Conservation (phyloP, 2,113 vertebrate species). For the Fregetta grallaria region DNA sequence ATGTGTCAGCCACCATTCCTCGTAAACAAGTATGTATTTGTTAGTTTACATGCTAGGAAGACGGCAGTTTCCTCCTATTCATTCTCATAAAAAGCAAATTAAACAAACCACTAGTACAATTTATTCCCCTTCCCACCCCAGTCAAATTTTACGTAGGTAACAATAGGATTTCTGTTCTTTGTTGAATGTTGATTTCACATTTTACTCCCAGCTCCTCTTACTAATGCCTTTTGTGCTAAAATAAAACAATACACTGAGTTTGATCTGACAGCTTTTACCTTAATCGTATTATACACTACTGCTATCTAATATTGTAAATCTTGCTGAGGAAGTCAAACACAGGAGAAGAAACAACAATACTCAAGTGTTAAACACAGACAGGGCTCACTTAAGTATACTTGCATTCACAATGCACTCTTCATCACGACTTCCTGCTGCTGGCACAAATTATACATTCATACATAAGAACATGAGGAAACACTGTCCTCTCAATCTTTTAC, state of each 20-base stretch:
- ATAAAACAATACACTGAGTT: background rate
- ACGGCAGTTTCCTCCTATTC: background rate
- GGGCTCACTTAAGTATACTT: background rate
- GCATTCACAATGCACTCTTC: background rate
- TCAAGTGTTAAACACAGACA: background rate
- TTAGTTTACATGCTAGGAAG: background rate
- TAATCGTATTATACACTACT: rapidly evolving
- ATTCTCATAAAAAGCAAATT: background rate
- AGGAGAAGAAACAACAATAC: background rate
- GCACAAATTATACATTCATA: background rate
- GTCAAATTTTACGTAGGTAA: background rate
- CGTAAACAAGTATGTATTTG: background rate
- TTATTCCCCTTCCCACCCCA: background rate
- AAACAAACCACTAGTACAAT: background rate
- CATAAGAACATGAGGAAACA: background rate
- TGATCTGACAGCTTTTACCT: background rate
- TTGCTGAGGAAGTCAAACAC: background rate
- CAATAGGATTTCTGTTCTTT: background rate
- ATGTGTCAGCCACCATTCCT: background rate
- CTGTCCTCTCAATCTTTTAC: background rate
- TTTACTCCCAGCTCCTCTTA: background rate
- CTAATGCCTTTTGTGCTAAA: background rate
- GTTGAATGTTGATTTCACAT: background rate
- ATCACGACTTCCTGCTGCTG: background rate
- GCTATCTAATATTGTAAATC: background rate